phyloP scores from a whole-genome alignment of 2,888 invertebrate genomes.

The Saturnia pavonia region DNA sequence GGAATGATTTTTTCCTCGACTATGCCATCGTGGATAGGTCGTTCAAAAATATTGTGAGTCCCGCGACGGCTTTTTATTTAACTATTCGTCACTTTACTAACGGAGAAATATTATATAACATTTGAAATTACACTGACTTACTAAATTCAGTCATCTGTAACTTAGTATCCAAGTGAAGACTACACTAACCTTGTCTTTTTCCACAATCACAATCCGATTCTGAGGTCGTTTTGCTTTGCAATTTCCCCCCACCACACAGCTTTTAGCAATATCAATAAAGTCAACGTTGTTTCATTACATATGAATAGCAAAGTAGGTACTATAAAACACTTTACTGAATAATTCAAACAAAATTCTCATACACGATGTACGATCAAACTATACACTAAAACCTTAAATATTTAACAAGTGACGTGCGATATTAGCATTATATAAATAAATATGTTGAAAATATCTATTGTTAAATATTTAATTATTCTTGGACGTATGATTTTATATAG shows the following conservation, averaged over 20 bases:
- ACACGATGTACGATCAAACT: background rate
- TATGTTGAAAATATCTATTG: background rate
- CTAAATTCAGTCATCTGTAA: background rate
- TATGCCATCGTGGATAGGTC: too few species aligned
- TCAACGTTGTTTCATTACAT: background rate
- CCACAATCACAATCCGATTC: background rate
- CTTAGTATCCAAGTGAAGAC: background rate
- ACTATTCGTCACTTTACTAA: too few species aligned
- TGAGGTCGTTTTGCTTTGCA: background rate
- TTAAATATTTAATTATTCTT: background rate
- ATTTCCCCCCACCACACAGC: background rate
- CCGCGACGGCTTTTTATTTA: too few species aligned
- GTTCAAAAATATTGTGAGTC: too few species aligned
- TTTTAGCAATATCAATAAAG: background rate
- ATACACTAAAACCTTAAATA: background rate
- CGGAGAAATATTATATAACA: too few species aligned
- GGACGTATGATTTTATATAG: background rate
- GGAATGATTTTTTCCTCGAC: too few species aligned
- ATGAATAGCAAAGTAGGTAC: background rate
- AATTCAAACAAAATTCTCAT: background rate
- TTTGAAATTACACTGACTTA: too few species aligned
- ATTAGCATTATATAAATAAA: constrained; percentile 10
- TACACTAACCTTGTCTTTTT: background rate
- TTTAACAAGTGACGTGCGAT: background rate
- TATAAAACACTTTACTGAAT: constrained; percentile 1